These are phyloP conservation scores for Agapornis roseicollis DNA, from an alignment of 2,113 vertebrate genomes.

Conservation along the genomic window DNA sequence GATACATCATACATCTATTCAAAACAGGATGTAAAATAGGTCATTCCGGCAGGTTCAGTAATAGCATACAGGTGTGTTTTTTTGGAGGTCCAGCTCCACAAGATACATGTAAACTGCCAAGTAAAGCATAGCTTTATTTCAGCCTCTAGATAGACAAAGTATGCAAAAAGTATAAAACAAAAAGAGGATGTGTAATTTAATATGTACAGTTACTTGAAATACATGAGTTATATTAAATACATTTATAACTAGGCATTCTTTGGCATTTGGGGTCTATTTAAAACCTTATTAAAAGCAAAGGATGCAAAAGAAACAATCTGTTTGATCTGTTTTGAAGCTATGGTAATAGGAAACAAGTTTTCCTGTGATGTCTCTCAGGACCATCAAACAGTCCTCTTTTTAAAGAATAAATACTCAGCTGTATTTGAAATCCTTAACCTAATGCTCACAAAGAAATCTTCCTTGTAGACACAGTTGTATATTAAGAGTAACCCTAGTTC, in stretches of 20 bases:
- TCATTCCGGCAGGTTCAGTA: background rate
- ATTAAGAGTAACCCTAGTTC: background rate
- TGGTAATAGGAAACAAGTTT: constrained; percentile 6
- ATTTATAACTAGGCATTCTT: constrained; percentile 5
- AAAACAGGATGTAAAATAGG: background rate
- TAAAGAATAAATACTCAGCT: background rate
- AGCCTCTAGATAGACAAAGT: background rate
- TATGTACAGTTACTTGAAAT: background rate
- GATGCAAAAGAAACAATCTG: constrained; percentile 16
- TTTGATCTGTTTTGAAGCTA: constrained; percentile 25
- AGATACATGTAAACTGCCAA: background rate
- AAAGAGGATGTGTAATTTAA: background rate
- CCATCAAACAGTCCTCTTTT: background rate
- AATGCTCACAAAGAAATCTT: background rate
- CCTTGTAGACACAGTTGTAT: background rate
- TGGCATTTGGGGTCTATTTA: background rate
- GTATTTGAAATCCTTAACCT: background rate
- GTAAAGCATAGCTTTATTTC: background rate
- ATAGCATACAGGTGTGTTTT: fast-evolving
- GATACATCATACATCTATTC: background rate
- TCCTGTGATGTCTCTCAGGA: background rate
- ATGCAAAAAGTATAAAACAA: background rate
- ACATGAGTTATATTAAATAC: background rate
- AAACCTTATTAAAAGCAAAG: constrained; percentile 24
- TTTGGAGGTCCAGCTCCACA: background rate